Evolutionary conservation across 2,888 invertebrate species (phyloP).

Genomic region (Conchocele bisecta): DNA sequence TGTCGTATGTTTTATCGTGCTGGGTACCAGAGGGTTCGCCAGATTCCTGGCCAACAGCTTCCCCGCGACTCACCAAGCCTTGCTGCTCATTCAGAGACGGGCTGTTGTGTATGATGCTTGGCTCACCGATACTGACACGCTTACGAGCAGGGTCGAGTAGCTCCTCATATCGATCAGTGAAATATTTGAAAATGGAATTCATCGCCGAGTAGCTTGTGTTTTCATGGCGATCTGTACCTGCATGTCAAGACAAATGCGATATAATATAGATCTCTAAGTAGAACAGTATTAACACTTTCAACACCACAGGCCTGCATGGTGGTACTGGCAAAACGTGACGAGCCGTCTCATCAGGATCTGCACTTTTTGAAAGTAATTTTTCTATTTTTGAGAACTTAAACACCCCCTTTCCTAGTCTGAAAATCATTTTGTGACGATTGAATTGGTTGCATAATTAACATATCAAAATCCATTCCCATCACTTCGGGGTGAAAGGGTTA

Average conservation of each 20-base stretch:
- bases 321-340: too few species aligned
- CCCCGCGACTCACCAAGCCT: neutral
- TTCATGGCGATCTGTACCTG: slow-evolving; percentile 85
- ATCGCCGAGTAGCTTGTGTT: slow-evolving; percentile 87
- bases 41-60: slow-evolving; percentile 9
- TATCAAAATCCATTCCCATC: too few species aligned
- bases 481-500: too few species aligned
- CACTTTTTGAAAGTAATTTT: too few species aligned
- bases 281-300: neutral
- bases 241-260: slow-evolving; percentile 19
- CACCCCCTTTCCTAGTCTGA: too few species aligned
- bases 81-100: neutral
- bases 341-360: too few species aligned
- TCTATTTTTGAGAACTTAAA: too few species aligned
- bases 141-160: slow-evolving; percentile 22
- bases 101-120: neutral
- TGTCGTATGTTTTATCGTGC: neutral
- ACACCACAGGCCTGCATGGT: neutral
- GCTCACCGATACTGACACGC: slow-evolving; percentile 1
- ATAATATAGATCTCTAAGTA: neutral
- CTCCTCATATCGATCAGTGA: slow-evolving; percentile 74
- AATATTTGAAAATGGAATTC: slow-evolving; percentile 87
- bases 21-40: neutral
- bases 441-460: too few species aligned
- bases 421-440: too few species aligned